phyloP scores from a whole-genome alignment of 1,140 invertebrate genomes.

The Scaptomyza hsui region DNA sequence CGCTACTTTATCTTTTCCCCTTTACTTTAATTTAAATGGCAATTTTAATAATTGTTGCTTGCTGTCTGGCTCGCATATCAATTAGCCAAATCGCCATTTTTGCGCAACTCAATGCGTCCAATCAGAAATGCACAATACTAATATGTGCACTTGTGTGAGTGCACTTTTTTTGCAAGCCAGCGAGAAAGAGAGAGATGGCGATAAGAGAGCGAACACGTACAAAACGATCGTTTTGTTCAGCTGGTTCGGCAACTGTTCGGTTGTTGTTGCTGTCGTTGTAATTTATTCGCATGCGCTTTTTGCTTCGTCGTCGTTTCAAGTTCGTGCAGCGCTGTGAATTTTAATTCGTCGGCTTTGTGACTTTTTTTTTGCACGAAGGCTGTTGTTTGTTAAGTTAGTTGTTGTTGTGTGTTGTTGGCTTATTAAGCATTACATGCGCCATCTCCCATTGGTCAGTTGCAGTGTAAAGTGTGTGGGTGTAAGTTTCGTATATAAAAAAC shows the following conservation, averaged over 20 bases:
- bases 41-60: constrained; percentile 7
- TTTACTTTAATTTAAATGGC: constrained; percentile 41
- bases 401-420: background rate
- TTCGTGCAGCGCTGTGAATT: constrained; percentile 66
- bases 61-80: constrained; percentile 30
- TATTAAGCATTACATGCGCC: constrained; percentile 16
- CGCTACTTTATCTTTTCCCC: too few species aligned
- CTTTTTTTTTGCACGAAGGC: constrained; percentile 50
- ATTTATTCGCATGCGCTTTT: constrained; percentile 65
- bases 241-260: constrained; percentile 15
- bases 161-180: constrained; percentile 14
- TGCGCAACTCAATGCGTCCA: constrained; percentile 40
- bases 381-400: constrained; percentile 23
- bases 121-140: constrained; percentile 31
- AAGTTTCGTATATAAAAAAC: too few species aligned
- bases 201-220: background rate
- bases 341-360: constrained; percentile 60
- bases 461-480: constrained; percentile 22
- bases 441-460: constrained; percentile 30
- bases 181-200: background rate
- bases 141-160: constrained; percentile 11
- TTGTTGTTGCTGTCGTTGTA: constrained; percentile 50
- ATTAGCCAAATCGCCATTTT: constrained; percentile 43
- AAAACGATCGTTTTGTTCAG: constrained; percentile 24
- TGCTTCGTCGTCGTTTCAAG: constrained; percentile 45